Conservation (phyloP, 2,888 invertebrate genomes). For the Diogma glabrata region DNA sequence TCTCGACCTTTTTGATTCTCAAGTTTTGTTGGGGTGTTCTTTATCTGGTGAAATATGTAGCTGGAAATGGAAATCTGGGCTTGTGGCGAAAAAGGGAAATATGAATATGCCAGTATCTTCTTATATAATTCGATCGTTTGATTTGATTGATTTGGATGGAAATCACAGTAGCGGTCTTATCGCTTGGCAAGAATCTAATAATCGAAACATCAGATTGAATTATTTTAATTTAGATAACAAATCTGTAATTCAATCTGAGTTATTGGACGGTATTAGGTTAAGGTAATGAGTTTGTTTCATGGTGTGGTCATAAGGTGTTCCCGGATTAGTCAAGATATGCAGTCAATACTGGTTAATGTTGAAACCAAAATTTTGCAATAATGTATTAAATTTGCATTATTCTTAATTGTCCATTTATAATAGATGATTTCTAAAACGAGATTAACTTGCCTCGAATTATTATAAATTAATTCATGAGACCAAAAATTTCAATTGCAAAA, state of each 20-base stretch:
- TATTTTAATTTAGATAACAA: too few relatives aligned
- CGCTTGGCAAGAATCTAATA: not conserved
- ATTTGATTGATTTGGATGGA: slow-evolving; percentile 24
- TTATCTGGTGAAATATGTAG: slow-evolving; percentile 41
- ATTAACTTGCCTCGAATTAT: too few relatives aligned
- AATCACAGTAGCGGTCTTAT: not conserved
- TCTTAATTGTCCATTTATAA: too few relatives aligned
- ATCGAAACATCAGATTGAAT: not conserved
- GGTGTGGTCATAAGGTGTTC: too few relatives aligned
- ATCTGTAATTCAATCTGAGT: too few relatives aligned
- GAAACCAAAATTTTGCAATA: too few relatives aligned
- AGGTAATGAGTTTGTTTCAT: not conserved
- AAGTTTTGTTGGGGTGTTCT: slow-evolving; percentile 43
- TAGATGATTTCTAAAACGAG: too few relatives aligned
- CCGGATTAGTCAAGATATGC: too few relatives aligned
- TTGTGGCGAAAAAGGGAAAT: slow-evolving; percentile 35
- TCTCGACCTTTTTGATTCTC: slow-evolving; percentile 35
- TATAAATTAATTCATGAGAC: too few relatives aligned
- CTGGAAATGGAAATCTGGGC: slow-evolving; percentile 51
- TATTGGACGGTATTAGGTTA: not conserved
- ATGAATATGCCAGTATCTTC: not conserved
- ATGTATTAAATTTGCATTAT: too few relatives aligned
- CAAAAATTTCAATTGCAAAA: too few relatives aligned
- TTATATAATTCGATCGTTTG: slow-evolving; percentile 22
- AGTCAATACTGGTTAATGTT: too few relatives aligned